Evolutionary conservation across 2,888 invertebrate species (phyloP), one percentile per base, ranked within the genome.

Genomic region (Acrocera orbiculus): DNA sequence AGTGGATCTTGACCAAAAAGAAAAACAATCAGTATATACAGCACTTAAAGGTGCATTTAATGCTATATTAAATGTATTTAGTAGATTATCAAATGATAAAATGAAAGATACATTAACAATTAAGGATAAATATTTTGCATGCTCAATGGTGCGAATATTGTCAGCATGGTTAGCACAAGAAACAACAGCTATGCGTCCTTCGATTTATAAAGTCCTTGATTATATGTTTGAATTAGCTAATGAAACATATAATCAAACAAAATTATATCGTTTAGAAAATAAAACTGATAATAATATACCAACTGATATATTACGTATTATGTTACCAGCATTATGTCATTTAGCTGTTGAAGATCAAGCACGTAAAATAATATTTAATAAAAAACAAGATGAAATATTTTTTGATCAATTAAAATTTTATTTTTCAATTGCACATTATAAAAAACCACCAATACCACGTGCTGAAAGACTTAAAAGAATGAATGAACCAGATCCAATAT

Each of bases 121-220:
- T 35, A 66, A 69, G 36, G 81, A 83, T 47, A 79, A 77, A 55
- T 64, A 76, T 31, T 81, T 83, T 58, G 68, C 85, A n/a, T 78
- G 78, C 61, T 82, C 82, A 4, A 78, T 81, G 58, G 76, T 89
- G 8, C 66, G 89, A 44, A 80, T 86, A 22, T 58, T 89, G 32
- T 76, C 82, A 10, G 75, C 85, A n/a, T 89, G 87, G 87, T 62
- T 90, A 47, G 82, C 85, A 1, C 86, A 87, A 60, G 89, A 90
- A 62, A 85, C 86, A 1, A 76, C 80, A 2, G 83, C 86, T 1
- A 78, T 86, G 77, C 71, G 85, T 20, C 70, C 77, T 27, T 82
- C 83, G 53, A 72, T 89, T 24, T 83, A 80, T 51, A 70, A 75
- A 37, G 61, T 89, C 15, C 61, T 89, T 22, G 89, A 89, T 7